Evolutionary conservation across 2,113 vertebrate species (phyloP).

Genomic region (Sceloporus undulatus): DNA sequence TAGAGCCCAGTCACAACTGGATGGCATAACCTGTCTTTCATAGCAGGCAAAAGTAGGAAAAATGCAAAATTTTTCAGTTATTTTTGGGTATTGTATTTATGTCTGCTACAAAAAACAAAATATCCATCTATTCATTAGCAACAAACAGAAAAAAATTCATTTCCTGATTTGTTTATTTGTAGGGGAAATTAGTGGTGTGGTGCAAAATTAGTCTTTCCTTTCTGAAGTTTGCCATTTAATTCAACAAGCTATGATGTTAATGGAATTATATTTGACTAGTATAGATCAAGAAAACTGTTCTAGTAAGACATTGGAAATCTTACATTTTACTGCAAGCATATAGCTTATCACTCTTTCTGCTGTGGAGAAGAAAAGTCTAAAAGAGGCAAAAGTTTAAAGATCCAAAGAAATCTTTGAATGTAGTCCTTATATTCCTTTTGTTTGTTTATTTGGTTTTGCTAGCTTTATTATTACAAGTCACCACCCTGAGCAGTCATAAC

Average conservation of each 20-base stretch:
- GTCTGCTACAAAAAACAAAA: neutral
- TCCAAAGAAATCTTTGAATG: neutral
- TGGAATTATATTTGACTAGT: too few species aligned
- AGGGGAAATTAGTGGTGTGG: neutral
- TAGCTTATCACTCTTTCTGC: neutral
- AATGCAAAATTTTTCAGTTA: neutral
- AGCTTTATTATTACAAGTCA: slow-evolving; percentile 32
- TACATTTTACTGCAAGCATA: neutral
- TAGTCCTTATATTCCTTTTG: neutral
- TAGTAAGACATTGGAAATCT: neutral
- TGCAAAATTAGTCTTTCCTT: neutral
- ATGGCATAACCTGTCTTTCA: neutral
- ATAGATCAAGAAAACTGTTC: too few species aligned
- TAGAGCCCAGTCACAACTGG: neutral
- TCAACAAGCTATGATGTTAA: neutral
- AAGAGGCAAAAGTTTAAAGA: neutral
- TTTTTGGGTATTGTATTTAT: neutral
- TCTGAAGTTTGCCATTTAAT: neutral
- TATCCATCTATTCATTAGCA: neutral
- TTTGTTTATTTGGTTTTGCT: slow-evolving; percentile 1
- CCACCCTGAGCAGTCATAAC: neutral
- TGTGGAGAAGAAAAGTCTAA: neutral
- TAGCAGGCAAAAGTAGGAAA: neutral
- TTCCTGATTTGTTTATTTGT: neutral
- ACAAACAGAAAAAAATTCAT: neutral